Conservation (phyloP, 2,113 vertebrate genomes). For the Aramus guarauna region DNA sequence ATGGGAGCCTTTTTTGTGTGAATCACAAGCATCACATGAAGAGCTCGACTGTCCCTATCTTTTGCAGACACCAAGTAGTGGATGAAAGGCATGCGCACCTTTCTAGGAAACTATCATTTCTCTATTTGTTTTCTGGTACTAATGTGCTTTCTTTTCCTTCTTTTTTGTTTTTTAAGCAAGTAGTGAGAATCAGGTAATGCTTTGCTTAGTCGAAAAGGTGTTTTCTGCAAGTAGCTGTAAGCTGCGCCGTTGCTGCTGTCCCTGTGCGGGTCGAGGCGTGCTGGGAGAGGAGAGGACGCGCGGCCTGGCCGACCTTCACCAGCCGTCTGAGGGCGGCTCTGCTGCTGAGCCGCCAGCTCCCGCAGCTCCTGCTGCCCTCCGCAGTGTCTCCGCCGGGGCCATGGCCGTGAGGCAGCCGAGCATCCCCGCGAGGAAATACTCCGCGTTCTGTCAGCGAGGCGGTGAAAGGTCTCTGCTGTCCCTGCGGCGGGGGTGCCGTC, state of each 20-base stretch:
- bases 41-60: not conserved
- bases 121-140: not conserved
- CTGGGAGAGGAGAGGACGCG: not conserved
- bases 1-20: not conserved
- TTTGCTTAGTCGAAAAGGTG: not conserved
- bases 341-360: not conserved
- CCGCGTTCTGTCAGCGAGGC: not conserved
- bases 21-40: not conserved
- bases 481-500: not conserved
- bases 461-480: not conserved
- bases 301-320: not conserved
- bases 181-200: not conserved
- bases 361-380: not conserved
- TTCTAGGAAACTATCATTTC: not conserved
- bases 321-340: not conserved
- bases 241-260: not conserved
- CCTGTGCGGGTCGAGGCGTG: not conserved
- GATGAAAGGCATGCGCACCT: not conserved
- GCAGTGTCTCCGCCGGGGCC: not conserved
- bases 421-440: not conserved
- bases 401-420: accelerated
- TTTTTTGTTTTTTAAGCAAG: not conserved
- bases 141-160: not conserved
- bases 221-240: not conserved
- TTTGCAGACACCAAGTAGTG: not conserved